A percentile compares a stretch with the other conserved stretches of the same genome.
These are phyloP conservation scores for Lamprologus tigripictilis DNA, from an alignment of 2,113 vertebrate species.

Conservation along the genomic window DNA sequence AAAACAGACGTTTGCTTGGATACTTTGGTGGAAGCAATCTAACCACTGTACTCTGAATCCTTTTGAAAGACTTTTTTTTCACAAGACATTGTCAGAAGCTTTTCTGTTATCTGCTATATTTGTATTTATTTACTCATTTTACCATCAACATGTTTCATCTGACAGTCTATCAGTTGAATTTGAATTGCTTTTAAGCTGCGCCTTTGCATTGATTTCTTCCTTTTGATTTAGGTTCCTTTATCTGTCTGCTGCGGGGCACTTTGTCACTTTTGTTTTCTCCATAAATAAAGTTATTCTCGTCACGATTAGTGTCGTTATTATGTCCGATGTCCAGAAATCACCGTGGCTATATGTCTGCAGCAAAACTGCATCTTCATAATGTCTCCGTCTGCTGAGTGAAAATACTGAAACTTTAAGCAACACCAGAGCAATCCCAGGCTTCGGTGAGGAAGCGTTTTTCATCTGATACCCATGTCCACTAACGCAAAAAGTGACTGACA, in stretches of 20 bases:
- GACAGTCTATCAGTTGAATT: not conserved
- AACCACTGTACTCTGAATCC: not conserved
- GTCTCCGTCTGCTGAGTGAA: not conserved
- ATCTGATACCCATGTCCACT: not conserved
- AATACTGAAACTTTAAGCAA: not conserved
- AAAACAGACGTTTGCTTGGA: not conserved
- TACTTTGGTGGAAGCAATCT: conserved; percentile 18
- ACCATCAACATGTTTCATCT: not conserved
- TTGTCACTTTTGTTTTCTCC: not conserved
- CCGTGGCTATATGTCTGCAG: not conserved
- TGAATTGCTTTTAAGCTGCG: not conserved
- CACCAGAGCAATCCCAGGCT: conserved; percentile 9
- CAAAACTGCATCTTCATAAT: not conserved
- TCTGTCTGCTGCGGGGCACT: not conserved
- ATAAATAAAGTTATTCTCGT: not conserved
- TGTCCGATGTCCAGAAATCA: not conserved
- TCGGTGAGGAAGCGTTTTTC: not conserved
- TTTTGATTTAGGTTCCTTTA: not conserved
- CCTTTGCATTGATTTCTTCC: not conserved
- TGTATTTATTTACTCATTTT: not conserved
- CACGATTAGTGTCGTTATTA: not conserved
- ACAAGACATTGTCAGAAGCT: not conserved
- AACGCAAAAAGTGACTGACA: not conserved
- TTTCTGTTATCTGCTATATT: not conserved
- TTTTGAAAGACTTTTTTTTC: not conserved